These are phyloP conservation scores for Eretmochelys imbricata DNA, from an alignment of 2,113 vertebrate species.

Conservation along the genomic window DNA sequence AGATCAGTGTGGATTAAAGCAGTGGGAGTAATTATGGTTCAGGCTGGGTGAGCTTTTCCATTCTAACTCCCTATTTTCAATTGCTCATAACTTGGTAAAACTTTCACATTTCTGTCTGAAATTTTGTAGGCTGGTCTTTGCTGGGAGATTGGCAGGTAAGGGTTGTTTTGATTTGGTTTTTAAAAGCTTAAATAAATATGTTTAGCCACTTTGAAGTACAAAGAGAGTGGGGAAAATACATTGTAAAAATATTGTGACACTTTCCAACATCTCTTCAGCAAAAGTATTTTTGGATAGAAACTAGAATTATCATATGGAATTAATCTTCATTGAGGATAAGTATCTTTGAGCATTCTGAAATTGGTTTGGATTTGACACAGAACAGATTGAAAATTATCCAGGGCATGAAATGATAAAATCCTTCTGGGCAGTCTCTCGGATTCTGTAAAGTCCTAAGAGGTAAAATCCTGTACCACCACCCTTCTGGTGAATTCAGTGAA, in stretches of 20 bases:
- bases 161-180: neutral
- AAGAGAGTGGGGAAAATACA: neutral
- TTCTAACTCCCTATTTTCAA: neutral
- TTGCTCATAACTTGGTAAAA: neutral
- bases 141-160: neutral
- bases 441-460: neutral
- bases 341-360: neutral
- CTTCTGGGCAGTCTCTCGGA: neutral
- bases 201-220: neutral
- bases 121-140: neutral
- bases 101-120: neutral
- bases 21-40: neutral
- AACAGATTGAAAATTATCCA: neutral
- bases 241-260: neutral
- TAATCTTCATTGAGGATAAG: neutral
- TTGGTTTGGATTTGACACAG: neutral
- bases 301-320: neutral
- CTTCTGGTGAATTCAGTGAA: neutral
- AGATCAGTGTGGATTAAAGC: neutral
- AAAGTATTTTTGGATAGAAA: neutral
- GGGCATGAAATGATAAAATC: neutral
- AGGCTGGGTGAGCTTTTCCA: neutral
- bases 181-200: neutral
- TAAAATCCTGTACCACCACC: rapidly evolving
- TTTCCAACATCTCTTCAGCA: neutral